phyloP scores from a whole-genome alignment of 2,888 invertebrate genomes.

The Halocaridina rubra region DNA sequence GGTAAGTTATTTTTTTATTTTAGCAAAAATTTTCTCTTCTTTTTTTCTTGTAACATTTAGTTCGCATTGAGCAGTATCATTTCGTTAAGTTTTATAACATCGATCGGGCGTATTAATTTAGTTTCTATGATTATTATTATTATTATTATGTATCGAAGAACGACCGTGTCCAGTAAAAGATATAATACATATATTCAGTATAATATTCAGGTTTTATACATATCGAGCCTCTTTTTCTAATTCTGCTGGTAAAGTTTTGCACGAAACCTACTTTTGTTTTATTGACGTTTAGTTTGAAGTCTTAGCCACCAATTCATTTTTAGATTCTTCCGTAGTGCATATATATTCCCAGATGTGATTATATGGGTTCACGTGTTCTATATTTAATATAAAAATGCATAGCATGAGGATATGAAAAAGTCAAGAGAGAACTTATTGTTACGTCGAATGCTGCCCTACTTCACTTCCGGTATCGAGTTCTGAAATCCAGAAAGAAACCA shows the following conservation, averaged over 20 bases:
- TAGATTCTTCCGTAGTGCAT: neutral
- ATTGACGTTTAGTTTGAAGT: neutral
- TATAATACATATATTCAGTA: too few species aligned
- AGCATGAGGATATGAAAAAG: slow-evolving; percentile 1
- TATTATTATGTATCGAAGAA: too few species aligned
- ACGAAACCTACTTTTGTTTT: neutral
- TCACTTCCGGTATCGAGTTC: neutral
- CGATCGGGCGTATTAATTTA: too few species aligned
- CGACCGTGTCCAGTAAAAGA: too few species aligned
- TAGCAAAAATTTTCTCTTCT: too few species aligned
- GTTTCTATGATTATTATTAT: too few species aligned
- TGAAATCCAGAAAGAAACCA: neutral
- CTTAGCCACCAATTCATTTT: neutral
- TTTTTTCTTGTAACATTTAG: too few species aligned
- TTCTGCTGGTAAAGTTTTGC: neutral
- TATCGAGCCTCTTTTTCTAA: too few species aligned
- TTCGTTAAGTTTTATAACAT: too few species aligned
- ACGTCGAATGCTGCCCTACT: slow-evolving; percentile 18
- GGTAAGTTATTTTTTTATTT: too few species aligned
- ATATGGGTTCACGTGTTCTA: slow-evolving; percentile 49
- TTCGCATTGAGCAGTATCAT: too few species aligned
- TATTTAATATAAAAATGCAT: slow-evolving; percentile 11
- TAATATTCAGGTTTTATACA: too few species aligned
- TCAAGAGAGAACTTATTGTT: neutral
- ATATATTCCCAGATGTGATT: slow-evolving; percentile 15